These are phyloP conservation scores for Ganaspis sp. DNA, from an alignment of 1,140 invertebrate genomes.

Conservation along the genomic window DNA sequence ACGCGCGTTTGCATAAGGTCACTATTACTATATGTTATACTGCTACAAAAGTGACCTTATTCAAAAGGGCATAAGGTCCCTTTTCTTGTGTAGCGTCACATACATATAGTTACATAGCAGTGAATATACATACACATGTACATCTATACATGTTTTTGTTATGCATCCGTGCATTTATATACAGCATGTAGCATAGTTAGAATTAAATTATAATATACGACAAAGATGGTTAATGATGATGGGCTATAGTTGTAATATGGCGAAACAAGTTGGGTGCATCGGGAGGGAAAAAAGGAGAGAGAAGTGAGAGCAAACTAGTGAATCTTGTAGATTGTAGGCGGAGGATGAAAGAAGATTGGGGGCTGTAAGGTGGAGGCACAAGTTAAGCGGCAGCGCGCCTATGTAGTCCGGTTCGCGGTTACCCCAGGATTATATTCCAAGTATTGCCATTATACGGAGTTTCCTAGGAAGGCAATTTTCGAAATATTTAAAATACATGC, in stretches of 20 bases:
- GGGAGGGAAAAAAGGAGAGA: neutral
- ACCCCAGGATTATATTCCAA: conserved; percentile 72
- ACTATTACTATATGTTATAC: too few relatives aligned
- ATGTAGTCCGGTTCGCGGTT: conserved; percentile 62
- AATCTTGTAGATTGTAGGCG: conserved; percentile 44
- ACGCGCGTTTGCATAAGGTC: too few relatives aligned
- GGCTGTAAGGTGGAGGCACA: conserved; percentile 44
- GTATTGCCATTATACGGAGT: conserved; percentile 72
- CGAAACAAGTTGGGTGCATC: neutral
- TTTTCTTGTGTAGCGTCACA: too few relatives aligned
- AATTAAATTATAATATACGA: too few relatives aligned
- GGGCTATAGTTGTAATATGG: neutral
- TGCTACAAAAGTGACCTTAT: too few relatives aligned
- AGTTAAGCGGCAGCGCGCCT: conserved; percentile 64
- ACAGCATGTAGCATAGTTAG: too few relatives aligned
- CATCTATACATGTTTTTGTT: too few relatives aligned
- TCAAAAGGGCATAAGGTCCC: too few relatives aligned
- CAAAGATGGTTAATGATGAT: conserved; percentile 1
- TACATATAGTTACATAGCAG: too few relatives aligned
- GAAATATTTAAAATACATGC: conserved; percentile 75
- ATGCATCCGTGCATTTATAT: too few relatives aligned
- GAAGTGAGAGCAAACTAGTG: conserved; percentile 38
- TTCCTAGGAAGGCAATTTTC: conserved; percentile 75
- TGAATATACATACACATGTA: too few relatives aligned
- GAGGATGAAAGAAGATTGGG: conserved; percentile 47